These are phyloP conservation scores for Drosophila willistoni DNA, from an alignment of 1,140 invertebrate genomes.

Conservation along the genomic window DNA sequence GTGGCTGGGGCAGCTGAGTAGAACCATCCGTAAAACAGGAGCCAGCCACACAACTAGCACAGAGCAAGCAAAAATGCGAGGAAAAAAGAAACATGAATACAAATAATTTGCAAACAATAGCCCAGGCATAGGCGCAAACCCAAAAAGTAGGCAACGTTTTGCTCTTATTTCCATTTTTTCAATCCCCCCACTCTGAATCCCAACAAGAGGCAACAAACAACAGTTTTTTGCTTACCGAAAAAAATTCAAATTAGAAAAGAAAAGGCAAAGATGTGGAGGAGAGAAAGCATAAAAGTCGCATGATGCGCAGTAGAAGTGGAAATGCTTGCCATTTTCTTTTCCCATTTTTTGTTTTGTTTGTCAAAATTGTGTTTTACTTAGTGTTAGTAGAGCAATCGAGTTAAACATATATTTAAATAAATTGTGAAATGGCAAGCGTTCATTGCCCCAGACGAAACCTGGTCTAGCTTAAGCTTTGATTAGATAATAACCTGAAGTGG, in stretches of 20 bases:
- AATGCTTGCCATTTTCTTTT: constrained; percentile 13
- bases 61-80: constrained; percentile 23
- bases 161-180: constrained; percentile 59
- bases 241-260: constrained; percentile 55
- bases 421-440: background rate
- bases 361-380: constrained; percentile 36
- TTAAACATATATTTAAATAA: constrained; percentile 14
- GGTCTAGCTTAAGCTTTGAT: background rate
- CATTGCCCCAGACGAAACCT: background rate
- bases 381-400: constrained; percentile 34
- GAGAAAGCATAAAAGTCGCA: constrained; percentile 21
- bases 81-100: constrained; percentile 62
- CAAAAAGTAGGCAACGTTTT: constrained; percentile 44
- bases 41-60: constrained; percentile 22
- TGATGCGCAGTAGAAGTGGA: constrained; percentile 23
- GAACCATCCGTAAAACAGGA: background rate
- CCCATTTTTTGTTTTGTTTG: constrained; percentile 2
- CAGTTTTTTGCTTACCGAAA: constrained; percentile 46
- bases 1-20: constrained; percentile 30
- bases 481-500: background rate
- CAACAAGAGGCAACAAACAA: background rate
- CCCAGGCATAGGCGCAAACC: constrained; percentile 17
- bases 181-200: background rate
- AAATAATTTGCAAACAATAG: constrained; percentile 71
- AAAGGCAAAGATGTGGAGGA: constrained; percentile 10